Conservation (phyloP, 2,113 vertebrate genomes). For the Chloebia gouldiae region DNA sequence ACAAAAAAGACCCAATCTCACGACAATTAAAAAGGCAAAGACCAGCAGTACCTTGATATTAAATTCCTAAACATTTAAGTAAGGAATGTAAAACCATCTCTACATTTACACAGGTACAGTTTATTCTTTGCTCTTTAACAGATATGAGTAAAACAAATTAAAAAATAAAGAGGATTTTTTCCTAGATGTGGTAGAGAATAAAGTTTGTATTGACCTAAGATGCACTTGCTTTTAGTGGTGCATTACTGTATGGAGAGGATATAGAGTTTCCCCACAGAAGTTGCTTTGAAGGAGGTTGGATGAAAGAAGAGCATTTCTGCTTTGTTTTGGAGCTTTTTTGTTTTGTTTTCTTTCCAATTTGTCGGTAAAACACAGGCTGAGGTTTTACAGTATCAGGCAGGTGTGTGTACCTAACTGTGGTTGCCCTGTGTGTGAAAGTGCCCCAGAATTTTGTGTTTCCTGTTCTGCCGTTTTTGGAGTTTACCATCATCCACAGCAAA, state of each 20-base stretch:
- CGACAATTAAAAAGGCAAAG: background rate
- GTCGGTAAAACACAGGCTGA: background rate
- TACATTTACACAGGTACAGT: background rate
- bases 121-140: slow-evolving; percentile 13
- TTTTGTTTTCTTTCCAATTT: background rate
- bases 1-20: background rate
- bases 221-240: background rate
- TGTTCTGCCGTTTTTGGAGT: slow-evolving; percentile 74
- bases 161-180: background rate
- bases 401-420: slow-evolving; percentile 27
- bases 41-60: background rate
- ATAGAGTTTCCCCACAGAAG: background rate
- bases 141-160: background rate
- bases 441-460: slow-evolving; percentile 38
- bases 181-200: background rate
- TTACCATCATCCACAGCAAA: slow-evolving; percentile 82
- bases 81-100: slow-evolving; percentile 40
- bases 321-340: background rate
- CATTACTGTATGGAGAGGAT: background rate
- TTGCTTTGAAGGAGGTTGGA: background rate
- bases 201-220: background rate
- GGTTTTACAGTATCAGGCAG: slow-evolving; percentile 68
- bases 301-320: background rate
- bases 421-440: slow-evolving; percentile 53
- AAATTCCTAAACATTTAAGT: slow-evolving; percentile 27